A percentile compares a stretch with the other conserved stretches of the same genome.
Conservation (phyloP, 2,797 vertebrate species). For the Channa striata region DNA sequence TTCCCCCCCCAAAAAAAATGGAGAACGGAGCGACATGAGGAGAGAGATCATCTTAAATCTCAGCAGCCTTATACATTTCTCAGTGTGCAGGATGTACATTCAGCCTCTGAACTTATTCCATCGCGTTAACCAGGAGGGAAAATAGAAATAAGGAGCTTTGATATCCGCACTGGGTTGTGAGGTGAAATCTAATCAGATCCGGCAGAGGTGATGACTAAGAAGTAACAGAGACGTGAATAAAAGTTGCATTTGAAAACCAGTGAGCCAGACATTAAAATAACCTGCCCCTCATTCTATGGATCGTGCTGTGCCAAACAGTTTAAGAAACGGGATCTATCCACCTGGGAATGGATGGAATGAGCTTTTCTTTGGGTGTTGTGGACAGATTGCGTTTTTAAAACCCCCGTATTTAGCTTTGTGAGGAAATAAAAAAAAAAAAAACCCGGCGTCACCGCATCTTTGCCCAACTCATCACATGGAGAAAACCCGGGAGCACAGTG, state of each 20-base stretch:
- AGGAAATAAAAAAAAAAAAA: conserved; percentile 25
- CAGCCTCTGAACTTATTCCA: conserved; percentile 41
- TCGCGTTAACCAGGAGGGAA: conserved; percentile 51
- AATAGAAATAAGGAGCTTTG: conserved; percentile 78
- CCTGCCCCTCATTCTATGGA: conserved; percentile 36
- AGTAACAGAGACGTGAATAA: conserved; percentile 63
- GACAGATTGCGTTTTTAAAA: conserved; percentile 27
- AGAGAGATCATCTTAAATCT: conserved; percentile 35
- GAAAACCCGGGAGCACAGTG: conserved; percentile 41
- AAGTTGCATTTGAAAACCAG: conserved; percentile 75
- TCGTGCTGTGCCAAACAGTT: conserved; percentile 40
- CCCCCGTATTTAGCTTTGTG: conserved; percentile 12
- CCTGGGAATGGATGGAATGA: conserved; percentile 41
- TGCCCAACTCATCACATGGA: conserved; percentile 32
- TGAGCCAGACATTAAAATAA: conserved; percentile 51
- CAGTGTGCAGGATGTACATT: conserved; percentile 33
- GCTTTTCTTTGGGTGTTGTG: conserved; percentile 1
- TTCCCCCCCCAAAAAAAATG: conserved; percentile 27
- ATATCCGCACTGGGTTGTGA: conserved; percentile 95
- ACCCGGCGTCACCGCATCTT: background rate
- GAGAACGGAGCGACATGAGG: conserved; percentile 45
- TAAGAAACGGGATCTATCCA: conserved; percentile 45
- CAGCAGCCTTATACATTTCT: conserved; percentile 54
- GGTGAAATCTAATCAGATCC: conserved; percentile 94
- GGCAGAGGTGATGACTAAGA: conserved; percentile 72